Evolutionary conservation across 1,140 invertebrate genomes (phyloP).

Genomic region (Idris sp.): DNA sequence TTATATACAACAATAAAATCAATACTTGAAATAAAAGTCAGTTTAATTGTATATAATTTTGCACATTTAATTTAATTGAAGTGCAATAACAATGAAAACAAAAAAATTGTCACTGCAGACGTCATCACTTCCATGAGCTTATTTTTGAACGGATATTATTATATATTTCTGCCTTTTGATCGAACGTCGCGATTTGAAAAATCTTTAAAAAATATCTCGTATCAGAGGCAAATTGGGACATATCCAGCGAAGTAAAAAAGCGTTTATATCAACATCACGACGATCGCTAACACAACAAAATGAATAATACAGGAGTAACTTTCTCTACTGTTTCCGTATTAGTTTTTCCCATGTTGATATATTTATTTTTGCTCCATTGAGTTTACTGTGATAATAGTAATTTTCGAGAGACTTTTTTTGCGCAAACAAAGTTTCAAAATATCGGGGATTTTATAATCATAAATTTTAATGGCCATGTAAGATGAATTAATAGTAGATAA

Average conservation of each 20-base stretch:
- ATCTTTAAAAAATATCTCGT: constrained; percentile 30
- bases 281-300: constrained; percentile 34
- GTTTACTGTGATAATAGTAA: constrained; percentile 45
- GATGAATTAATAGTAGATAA: constrained; percentile 16
- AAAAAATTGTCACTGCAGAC: background rate
- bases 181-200: constrained; percentile 35
- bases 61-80: no score
- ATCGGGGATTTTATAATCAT: constrained; percentile 8
- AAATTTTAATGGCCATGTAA: constrained; percentile 4
- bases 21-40: no score
- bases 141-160: no score
- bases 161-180: constrained; percentile 34
- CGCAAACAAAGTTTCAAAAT: constrained; percentile 15
- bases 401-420: constrained; percentile 24
- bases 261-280: constrained; percentile 46
- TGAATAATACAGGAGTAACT: constrained; percentile 31
- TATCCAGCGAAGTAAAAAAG: constrained; percentile 32
- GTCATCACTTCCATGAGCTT: no score
- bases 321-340: constrained; percentile 39
- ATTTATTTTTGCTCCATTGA: constrained; percentile 34
- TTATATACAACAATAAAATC: no score
- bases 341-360: constrained; percentile 47
- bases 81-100: background rate
- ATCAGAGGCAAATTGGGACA: constrained; percentile 36
- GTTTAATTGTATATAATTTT: no score